These are phyloP conservation scores for Octopus sinensis DNA, from an alignment of 1,140 invertebrate species.

Conservation along the genomic window DNA sequence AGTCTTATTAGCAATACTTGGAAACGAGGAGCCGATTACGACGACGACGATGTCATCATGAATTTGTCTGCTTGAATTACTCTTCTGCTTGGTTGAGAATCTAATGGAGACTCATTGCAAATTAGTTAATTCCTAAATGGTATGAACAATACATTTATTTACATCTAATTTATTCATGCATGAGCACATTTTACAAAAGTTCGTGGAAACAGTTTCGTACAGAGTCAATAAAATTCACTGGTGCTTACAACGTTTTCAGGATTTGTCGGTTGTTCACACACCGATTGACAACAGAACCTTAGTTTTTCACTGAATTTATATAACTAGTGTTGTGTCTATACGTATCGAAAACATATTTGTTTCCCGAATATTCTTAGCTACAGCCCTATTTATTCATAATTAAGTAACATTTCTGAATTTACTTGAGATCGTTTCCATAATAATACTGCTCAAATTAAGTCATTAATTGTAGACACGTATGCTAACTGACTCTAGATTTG, in stretches of 20 bases:
- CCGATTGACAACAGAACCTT: background rate
- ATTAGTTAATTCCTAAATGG: background rate
- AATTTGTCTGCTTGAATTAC: background rate
- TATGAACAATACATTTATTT: constrained; percentile 2
- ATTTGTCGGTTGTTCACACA: background rate
- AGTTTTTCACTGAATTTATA: background rate
- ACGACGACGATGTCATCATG: background rate
- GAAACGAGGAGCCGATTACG: too few species aligned
- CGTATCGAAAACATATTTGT: constrained; percentile 1
- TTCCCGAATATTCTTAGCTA: background rate
- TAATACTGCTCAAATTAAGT: too few species aligned
- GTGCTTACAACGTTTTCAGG: background rate
- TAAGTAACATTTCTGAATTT: background rate
- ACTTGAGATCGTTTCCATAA: too few species aligned
- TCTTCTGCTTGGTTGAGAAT: background rate
- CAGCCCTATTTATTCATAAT: background rate
- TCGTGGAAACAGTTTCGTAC: background rate
- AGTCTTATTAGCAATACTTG: too few species aligned
- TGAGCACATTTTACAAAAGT: background rate
- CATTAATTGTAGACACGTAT: too few species aligned
- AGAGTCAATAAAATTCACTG: background rate
- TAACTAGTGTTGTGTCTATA: background rate
- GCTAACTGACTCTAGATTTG: too few species aligned
- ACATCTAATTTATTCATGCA: background rate
- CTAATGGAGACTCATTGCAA: background rate